Base-by-base conservation (phyloP, 2,888 invertebrate genomes). In the Plagodis pulveraria region DNA sequence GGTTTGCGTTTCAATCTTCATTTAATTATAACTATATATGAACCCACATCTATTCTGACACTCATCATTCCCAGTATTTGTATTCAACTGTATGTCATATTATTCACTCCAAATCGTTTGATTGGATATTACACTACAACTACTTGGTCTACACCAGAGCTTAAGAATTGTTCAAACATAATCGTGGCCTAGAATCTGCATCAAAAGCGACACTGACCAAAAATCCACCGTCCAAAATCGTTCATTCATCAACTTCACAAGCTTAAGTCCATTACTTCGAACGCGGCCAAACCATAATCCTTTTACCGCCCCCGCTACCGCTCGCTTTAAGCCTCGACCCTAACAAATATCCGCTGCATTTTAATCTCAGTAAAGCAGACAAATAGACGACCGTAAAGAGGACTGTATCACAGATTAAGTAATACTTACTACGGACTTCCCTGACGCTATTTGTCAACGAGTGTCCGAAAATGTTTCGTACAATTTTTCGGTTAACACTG, bases 361-460 rank as follows among this genome's bases (percentile, higher is more conserved):
- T 80, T 80, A 80, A 80, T 78, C 78, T 71, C 71, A 63, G 70
- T 74, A 73, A 73, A 75, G 71, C 72, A 73, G 76, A 81, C 77
- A 74, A 78, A 81, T 81, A 74, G 78, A 66, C 62, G 70, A 74
- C 70, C 22, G 22, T 76, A 68, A 70, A 69, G 70, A 56, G 65
- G 59, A 48, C 56, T 58, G 51, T 49, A 57, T 65, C 72, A 74
- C 42, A 42, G 12, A 42, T 12, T 42, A 42, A 12, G 12, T 42
- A 12, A 42, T 12, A 42, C 6, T 6, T 11, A 42, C 9, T 12
- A 5, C 5, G 12, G 2, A 42, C 6, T 11, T 38, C 9, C 42
- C 12, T 11, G 10, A 40, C 5, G 5, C 10, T 8, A 40, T 10
- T 40, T 40, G 40, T 36, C 8, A 10, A 10, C 40, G 40, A 40